Percentiles rank a stretch among this genome's conserved stretches.
phyloP scores from a whole-genome alignment of 35 echinoderm and acorn worm genomes.

The Eucidaris tribuloides region DNA sequence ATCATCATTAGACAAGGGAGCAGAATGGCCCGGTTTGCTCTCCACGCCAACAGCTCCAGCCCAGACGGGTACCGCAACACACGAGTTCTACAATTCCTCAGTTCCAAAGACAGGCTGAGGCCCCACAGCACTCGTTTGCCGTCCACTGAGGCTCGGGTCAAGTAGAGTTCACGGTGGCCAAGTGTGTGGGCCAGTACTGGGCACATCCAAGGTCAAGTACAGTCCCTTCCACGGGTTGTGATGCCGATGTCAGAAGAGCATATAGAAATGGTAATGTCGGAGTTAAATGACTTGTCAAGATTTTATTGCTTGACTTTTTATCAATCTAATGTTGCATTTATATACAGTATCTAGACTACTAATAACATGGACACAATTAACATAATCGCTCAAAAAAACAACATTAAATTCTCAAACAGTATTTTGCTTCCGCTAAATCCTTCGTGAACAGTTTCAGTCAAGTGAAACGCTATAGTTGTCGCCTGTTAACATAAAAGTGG shows the following conservation, averaged over 20 bases:
- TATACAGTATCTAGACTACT: no score
- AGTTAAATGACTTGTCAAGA: no score
- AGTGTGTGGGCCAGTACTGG: slow-evolving; percentile 92
- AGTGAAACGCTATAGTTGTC: no score
- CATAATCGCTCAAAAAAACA: no score
- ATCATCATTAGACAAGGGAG: slow-evolving; percentile 58
- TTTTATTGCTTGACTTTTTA: no score
- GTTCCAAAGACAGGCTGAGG: slow-evolving; percentile 46
- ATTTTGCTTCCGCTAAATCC: no score
- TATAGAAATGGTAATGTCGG: slow-evolving; percentile 82
- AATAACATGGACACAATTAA: no score
- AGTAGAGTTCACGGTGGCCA: slow-evolving; percentile 77
- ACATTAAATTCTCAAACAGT: no score
- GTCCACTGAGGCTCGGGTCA: slow-evolving; percentile 53
- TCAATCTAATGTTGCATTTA: no score
- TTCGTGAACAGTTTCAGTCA: no score
- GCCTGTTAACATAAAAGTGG: no score
- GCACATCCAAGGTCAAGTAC: slow-evolving; percentile 66
- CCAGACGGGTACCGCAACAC: slow-evolving; percentile 73
- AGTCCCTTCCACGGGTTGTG: slow-evolving; percentile 71
- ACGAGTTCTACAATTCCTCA: slow-evolving; percentile 97
- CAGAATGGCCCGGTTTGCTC: slow-evolving; percentile 65
- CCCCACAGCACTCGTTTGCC: slow-evolving; percentile 60
- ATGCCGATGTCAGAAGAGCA: slow-evolving; percentile 55
- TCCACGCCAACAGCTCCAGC: slow-evolving; percentile 80